Evolutionary conservation across 2,888 invertebrate genomes (phyloP).

Genomic region (Mythimna pallens): DNA sequence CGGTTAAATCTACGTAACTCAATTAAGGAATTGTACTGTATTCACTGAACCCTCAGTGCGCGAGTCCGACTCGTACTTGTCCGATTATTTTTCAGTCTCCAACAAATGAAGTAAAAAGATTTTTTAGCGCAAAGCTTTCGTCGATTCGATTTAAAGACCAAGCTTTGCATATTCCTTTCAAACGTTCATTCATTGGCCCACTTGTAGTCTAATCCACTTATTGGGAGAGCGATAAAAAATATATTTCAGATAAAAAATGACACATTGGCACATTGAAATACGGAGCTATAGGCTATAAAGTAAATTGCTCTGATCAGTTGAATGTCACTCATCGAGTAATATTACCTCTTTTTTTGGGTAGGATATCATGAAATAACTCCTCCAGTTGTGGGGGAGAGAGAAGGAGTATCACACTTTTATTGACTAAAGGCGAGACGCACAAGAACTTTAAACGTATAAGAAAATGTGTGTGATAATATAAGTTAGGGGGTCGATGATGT

Average conservation of each 20-base stretch:
- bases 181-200: conserved; percentile 17
- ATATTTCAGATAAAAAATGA: conserved; percentile 26
- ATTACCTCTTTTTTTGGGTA: not conserved
- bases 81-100: not conserved
- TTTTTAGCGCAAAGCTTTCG: not conserved
- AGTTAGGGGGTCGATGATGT: too few relatives aligned
- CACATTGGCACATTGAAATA: conserved; percentile 27
- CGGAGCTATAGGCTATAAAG: conserved; percentile 24
- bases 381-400: too few relatives aligned
- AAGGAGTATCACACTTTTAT: too few relatives aligned
- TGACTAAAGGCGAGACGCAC: too few relatives aligned
- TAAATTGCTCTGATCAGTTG: conserved; percentile 28
- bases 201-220: conserved; percentile 27
- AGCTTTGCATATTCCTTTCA: conserved; percentile 8
- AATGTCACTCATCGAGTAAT: conserved; percentile 7
- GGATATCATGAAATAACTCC: too few relatives aligned
- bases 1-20: too few relatives aligned
- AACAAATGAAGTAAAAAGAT: not conserved
- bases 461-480: too few relatives aligned
- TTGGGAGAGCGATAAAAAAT: conserved; percentile 4
- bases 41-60: too few relatives aligned
- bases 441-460: too few relatives aligned
- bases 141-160: not conserved
- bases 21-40: too few relatives aligned
- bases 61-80: too few relatives aligned